Evolutionary conservation across 2,888 invertebrate genomes (phyloP).

Genomic region (Therioaphis trifolii): DNA sequence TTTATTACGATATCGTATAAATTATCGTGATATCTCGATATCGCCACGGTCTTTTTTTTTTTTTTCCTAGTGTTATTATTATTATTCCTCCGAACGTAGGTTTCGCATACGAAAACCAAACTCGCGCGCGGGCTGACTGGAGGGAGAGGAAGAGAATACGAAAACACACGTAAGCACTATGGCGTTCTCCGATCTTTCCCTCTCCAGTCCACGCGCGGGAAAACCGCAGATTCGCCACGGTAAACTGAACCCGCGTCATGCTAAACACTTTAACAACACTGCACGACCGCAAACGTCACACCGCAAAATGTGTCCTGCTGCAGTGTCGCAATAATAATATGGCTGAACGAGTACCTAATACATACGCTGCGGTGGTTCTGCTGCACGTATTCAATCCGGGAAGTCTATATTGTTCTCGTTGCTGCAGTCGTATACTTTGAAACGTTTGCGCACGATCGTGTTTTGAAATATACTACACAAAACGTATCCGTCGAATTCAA

Average conservation of each 20-base stretch:
- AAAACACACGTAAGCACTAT: conserved; percentile 27
- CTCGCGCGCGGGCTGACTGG: not conserved
- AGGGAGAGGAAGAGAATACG: conserved; percentile 3
- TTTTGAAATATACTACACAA: not conserved
- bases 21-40: too few relatives aligned
- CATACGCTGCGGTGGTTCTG: too few relatives aligned
- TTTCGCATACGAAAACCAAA: not conserved
- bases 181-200: conserved; percentile 33
- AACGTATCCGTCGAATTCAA: not conserved
- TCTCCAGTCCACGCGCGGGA: conserved; percentile 2
- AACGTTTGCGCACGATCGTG: too few relatives aligned
- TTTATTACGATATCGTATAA: too few relatives aligned
- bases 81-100: not conserved
- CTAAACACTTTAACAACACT: conserved; percentile 57
- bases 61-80: not conserved
- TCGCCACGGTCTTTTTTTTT: too few relatives aligned
- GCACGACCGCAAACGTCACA: conserved; percentile 51
- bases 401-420: not conserved
- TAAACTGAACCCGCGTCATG: conserved; percentile 58
- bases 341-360: conserved; percentile 45
- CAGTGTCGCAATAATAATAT: conserved; percentile 54
- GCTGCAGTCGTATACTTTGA: too few relatives aligned
- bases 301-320: conserved; percentile 49
- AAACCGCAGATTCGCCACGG: conserved; percentile 61
- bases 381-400: conserved; percentile 28